A percentile compares a stretch with the other conserved stretches of the same genome.
phyloP scores from a whole-genome alignment of 2,113 vertebrate species.

The Chitala chitala region DNA sequence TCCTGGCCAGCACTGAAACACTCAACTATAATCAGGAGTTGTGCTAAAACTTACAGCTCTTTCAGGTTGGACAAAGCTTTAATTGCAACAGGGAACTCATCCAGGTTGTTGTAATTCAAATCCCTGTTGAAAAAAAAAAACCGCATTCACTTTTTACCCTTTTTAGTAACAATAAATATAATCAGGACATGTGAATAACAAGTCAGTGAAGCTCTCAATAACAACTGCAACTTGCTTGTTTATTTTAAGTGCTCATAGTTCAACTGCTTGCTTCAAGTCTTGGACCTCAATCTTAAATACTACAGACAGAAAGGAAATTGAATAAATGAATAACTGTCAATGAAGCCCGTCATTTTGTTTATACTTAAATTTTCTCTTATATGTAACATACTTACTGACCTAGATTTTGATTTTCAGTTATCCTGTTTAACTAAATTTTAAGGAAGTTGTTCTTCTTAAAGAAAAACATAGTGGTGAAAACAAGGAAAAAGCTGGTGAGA shows the following conservation, averaged over 20 bases:
- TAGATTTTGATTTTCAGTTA: too few species aligned
- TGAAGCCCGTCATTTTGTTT: background rate
- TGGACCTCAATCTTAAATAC: background rate
- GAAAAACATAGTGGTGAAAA: background rate
- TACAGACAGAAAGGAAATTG: background rate
- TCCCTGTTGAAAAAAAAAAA: conserved; percentile 55
- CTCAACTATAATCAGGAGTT: conserved; percentile 31
- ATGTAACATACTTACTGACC: too few species aligned
- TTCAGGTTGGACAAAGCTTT: conserved; percentile 71
- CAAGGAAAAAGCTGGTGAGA: background rate
- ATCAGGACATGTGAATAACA: conserved; percentile 6
- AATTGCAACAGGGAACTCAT: conserved; percentile 71
- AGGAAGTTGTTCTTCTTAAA: too few species aligned
- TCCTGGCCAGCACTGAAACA: conserved; percentile 27
- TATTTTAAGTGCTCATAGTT: background rate
- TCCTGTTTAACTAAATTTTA: too few species aligned
- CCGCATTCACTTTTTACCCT: background rate
- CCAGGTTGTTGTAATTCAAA: conserved; percentile 78
- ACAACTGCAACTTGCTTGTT: background rate
- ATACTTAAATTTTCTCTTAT: background rate
- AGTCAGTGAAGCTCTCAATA: conserved; percentile 1
- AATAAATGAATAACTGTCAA: background rate
- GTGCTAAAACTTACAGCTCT: conserved; percentile 71
- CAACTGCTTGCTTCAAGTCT: background rate
- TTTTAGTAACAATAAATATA: too few species aligned